Percentiles rank a stretch among this genome's conserved stretches.
Evolutionary conservation across 2,113 vertebrate genomes (phyloP).

Genomic region (Centropristis striata): DNA sequence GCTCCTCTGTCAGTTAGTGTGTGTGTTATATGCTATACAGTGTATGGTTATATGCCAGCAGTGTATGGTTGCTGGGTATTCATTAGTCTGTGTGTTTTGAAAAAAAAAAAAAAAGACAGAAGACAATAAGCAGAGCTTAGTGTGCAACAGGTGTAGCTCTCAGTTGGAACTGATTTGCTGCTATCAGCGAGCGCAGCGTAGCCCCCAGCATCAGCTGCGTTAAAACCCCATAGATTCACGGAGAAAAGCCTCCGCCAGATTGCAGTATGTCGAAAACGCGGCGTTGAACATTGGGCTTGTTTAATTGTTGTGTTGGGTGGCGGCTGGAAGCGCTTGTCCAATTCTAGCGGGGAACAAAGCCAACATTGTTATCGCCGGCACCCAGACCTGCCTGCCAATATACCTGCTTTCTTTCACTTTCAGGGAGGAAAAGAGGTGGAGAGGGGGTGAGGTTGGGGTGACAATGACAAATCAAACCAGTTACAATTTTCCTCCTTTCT

Average conservation of each 20-base stretch:
- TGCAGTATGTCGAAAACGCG: constrained; percentile 43
- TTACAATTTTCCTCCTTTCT: constrained; percentile 46
- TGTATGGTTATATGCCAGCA: background rate
- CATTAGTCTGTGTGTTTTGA: constrained; percentile 45
- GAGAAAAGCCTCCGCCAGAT: constrained; percentile 54
- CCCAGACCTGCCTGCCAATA: constrained; percentile 77
- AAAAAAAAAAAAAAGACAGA: constrained; percentile 29
- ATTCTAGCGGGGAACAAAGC: constrained; percentile 77
- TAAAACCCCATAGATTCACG: constrained; percentile 54
- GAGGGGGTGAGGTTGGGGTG: constrained; percentile 59
- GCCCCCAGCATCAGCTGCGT: constrained; percentile 61
- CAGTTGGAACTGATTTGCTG: constrained; percentile 66
- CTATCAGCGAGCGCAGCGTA: constrained; percentile 64
- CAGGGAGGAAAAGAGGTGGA: constrained; percentile 25
- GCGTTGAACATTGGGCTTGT: constrained; percentile 50
- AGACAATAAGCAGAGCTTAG: constrained; percentile 59
- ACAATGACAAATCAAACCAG: constrained; percentile 71
- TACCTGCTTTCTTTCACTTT: constrained; percentile 72
- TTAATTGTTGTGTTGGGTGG: constrained; percentile 78
- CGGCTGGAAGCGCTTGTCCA: constrained; percentile 66
- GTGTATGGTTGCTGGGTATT: constrained; percentile 3
- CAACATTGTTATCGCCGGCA: constrained; percentile 76
- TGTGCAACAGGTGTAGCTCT: constrained; percentile 70
- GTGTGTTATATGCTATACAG: background rate
- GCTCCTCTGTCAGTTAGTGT: fast-evolving